Conservation (phyloP, 2,113 vertebrate species). For the Acrocephalus arundinaceus region DNA sequence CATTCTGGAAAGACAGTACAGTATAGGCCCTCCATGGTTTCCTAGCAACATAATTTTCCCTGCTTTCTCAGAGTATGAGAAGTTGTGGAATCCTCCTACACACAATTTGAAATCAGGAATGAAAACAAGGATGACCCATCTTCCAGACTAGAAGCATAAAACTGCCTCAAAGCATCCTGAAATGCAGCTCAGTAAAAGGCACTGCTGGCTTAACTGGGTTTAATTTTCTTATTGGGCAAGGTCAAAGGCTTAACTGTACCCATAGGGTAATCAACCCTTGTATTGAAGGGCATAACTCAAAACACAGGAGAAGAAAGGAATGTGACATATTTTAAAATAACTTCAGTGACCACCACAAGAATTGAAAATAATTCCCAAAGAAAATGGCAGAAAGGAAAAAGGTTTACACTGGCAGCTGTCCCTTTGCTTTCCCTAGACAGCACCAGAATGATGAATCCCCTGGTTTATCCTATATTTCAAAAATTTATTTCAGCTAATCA, state of each 20-base stretch:
- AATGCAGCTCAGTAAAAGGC: neutral
- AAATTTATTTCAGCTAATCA: neutral
- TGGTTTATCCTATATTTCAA: neutral
- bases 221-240: neutral
- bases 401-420: neutral
- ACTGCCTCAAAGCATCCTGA: neutral
- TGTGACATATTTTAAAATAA: neutral
- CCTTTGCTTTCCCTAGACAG: neutral
- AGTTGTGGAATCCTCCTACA: conserved; percentile 61
- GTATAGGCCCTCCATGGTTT: conserved; percentile 53
- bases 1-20: conserved; percentile 18
- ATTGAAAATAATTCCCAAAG: neutral
- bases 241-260: neutral
- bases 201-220: neutral
- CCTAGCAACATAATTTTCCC: conserved; percentile 75
- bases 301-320: neutral
- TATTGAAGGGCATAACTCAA: neutral
- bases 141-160: neutral
- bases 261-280: neutral
- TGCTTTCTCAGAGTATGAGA: conserved; percentile 53
- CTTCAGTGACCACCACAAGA: neutral
- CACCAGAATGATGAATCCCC: neutral
- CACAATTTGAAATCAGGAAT: conserved; percentile 58
- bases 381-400: neutral
- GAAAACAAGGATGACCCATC: conserved; percentile 50